These are phyloP conservation scores for Callyntrura sp. DNA, from an alignment of 2,888 invertebrate species.

Conservation along the genomic window DNA sequence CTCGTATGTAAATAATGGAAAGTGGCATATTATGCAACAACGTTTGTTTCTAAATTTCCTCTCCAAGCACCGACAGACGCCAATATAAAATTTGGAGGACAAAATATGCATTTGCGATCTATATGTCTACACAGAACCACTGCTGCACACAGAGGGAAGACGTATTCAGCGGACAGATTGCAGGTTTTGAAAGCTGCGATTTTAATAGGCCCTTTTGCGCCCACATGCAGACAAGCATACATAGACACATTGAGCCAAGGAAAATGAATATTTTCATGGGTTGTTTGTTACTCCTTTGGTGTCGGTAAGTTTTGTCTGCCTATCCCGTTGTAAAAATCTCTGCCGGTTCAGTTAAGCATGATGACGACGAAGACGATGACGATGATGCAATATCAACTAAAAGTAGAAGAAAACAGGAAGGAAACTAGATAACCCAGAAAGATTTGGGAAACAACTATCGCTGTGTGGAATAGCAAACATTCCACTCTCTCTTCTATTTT, in stretches of 20 bases:
- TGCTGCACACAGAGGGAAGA: no score
- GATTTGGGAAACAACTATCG: slow-evolving; percentile 62
- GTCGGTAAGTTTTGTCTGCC: neutral
- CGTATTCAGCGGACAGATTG: neutral
- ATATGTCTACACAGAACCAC: no score
- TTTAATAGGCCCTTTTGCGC: slow-evolving; percentile 17
- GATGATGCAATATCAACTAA: slow-evolving; percentile 29
- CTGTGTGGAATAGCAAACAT: slow-evolving; percentile 60
- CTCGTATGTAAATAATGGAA: no score
- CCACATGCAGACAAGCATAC: neutral
- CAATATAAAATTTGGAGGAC: no score
- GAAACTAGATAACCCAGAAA: slow-evolving; percentile 59
- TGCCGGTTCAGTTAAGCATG: neutral
- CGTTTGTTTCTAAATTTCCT: no score
- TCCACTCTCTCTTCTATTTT: slow-evolving; percentile 72
- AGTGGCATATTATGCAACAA: no score
- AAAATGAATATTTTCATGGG: slow-evolving; percentile 20
- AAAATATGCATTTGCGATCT: no score
- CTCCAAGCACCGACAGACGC: no score
- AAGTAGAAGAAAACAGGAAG: slow-evolving; percentile 33
- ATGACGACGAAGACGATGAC: neutral
- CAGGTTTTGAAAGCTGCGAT: neutral
- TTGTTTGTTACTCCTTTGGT: neutral
- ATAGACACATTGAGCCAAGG: neutral
- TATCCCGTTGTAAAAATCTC: neutral